A percentile compares a stretch with the other conserved stretches of the same genome.
phyloP scores from a whole-genome alignment of 1,140 invertebrate species.

The Brachionus manjavacas region DNA sequence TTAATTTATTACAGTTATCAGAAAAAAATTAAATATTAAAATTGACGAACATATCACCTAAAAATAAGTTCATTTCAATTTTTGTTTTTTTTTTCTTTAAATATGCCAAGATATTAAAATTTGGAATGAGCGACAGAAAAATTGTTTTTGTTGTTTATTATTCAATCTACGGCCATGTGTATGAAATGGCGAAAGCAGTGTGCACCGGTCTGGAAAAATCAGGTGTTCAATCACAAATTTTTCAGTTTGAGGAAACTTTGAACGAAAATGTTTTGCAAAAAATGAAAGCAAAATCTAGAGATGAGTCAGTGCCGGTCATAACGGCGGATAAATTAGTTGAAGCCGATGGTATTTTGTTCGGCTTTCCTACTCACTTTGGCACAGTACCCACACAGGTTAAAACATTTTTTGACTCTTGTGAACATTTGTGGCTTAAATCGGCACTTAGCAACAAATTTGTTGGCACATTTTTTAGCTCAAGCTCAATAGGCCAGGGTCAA shows the following conservation, averaged over 20 bases:
- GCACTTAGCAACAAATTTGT: conserved; percentile 19
- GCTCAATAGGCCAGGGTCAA: background rate
- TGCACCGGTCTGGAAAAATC: conserved; percentile 18
- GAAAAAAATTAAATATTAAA: background rate
- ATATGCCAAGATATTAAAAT: background rate
- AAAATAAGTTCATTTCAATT: background rate
- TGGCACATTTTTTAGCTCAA: conserved; percentile 32
- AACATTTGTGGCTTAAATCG: background rate
- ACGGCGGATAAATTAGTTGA: conserved; percentile 23
- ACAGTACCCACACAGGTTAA: conserved; percentile 24
- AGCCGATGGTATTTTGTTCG: conserved; percentile 39
- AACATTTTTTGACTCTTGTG: conserved; percentile 38
- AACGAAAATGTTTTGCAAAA: background rate
- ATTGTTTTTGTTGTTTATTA: conserved; percentile 41
- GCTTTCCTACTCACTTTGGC: conserved; percentile 37
- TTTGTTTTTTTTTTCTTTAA: background rate
- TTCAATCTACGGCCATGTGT: conserved; percentile 34
- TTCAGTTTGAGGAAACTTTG: conserved; percentile 31
- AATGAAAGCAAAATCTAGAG: conserved; percentile 16
- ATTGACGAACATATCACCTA: background rate
- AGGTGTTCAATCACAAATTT: background rate
- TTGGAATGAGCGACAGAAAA: background rate
- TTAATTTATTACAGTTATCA: background rate
- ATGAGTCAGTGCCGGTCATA: background rate
- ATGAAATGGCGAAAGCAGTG: background rate